Evolutionary conservation across 1,140 invertebrate genomes (phyloP), one percentile per base, ranked within the genome.

Genomic region (Hycleus cichorii): DNA sequence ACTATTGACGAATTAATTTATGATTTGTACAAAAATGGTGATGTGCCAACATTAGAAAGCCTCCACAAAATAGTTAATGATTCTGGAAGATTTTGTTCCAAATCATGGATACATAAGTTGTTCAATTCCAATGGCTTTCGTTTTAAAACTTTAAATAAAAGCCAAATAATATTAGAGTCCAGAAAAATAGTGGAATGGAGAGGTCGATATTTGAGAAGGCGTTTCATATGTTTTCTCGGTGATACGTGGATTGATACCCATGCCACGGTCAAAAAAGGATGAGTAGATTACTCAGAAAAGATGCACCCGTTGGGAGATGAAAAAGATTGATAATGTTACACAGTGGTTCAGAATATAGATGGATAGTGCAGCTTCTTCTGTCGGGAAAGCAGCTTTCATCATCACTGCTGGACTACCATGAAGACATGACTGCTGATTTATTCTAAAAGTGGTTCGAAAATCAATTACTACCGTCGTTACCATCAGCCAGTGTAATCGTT

Each of bases 271-370:
- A 43, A 49, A 49, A 54, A 49, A 46, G 56, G 60, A n/a, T 54
- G 39, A 39, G 39, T 25, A 5, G 50, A 58, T 55, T 26, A 27
- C 3, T 12, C 10, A 7, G 39, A 53, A 45, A 58, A 50, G 6
- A 40, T 42, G 42, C 49, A 38, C 55, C 59, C 8, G 32, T 32
- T 27, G 49, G 42, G 3, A 70, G 65, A 61, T 64, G 62, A 7
- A 58, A 62, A 43, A 45, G 63, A 1, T 42, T 68, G 4, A 59
- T 69, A 9, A 67, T 72, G 39, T 53, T 69, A 8, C 70, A 69
- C 50, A 66, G 64, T 9, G 68, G 64, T 3, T 40, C 40, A 18
- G 59, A 60, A 58, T 43, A 53, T 45, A 63, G 64, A 6, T 69
- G 65, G 49, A 11, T 66, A 32, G 32, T 4, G 7, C 60, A 60